Percentiles rank a stretch among this genome's conserved stretches.
Conservation (phyloP, 2,113 vertebrate species). For the Percopsis transmontana region DNA sequence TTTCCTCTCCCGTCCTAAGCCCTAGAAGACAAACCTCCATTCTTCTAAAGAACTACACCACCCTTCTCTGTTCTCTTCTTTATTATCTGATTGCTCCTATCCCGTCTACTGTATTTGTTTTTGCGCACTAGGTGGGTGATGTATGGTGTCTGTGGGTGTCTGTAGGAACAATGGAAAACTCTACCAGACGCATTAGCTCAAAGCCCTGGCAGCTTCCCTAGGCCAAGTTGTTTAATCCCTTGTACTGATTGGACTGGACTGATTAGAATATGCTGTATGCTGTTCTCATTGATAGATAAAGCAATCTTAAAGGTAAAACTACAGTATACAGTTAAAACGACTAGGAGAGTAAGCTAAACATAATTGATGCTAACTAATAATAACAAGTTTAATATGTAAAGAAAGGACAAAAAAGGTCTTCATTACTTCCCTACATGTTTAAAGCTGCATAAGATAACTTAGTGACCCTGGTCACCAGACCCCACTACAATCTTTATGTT, state of each 20-base stretch:
- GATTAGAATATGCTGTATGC: background rate
- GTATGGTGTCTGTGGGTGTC: constrained; percentile 36
- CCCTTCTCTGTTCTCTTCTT: constrained; percentile 1
- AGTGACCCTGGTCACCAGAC: too few species aligned
- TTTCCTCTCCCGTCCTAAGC: constrained; percentile 31
- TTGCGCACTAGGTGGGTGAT: constrained; percentile 23
- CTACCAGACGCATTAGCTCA: constrained; percentile 31
- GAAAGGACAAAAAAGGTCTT: too few species aligned
- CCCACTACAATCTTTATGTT: too few species aligned
- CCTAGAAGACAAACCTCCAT: constrained; percentile 41
- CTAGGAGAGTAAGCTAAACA: too few species aligned
- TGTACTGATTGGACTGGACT: background rate
- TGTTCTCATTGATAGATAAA: too few species aligned
- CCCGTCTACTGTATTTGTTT: constrained; percentile 11
- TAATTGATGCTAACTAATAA: too few species aligned
- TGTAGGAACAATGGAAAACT: constrained; percentile 40
- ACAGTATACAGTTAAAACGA: too few species aligned
- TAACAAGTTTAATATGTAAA: too few species aligned
- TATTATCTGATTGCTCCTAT: constrained; percentile 29
- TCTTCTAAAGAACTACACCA: constrained; percentile 4
- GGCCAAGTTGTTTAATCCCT: background rate
- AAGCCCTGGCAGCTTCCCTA: constrained; percentile 39
- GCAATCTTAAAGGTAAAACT: too few species aligned
- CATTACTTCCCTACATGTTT: too few species aligned
- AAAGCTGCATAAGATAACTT: too few species aligned